Evolutionary conservation across 2,888 invertebrate genomes (phyloP), one percentile per base, ranked within the genome.

Genomic region (Dexiosoma caninum): DNA sequence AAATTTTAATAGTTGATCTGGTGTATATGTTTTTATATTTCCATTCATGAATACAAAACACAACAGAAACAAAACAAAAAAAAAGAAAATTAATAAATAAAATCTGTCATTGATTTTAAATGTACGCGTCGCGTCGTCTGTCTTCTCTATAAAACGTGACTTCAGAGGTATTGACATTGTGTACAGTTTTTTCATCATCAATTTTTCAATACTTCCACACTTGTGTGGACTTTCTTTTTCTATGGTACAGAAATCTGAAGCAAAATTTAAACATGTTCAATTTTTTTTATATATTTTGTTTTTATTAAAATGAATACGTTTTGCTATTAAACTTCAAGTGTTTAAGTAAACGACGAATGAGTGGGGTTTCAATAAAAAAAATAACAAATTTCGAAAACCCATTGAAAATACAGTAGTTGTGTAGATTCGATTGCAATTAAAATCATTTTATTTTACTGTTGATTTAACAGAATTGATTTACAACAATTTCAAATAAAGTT

Each of bases 71-170:
- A 37, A 37, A 35, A 35, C 35, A 3, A 35, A 35, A n/a, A n/a
- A 21, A 49, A 40, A 46, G 10, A 40, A 32, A 16, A 59, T 5
- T 49, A 44, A 57, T 40, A 74, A 57, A 57, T 9, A 62, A 77
- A 70, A 69, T 70, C 69, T 70, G 69, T 77, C 70, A 70, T 44
- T 77, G 55, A 66, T 37, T 57, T 49, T 40, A 37, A 59, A 59
- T 27, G 19, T 66, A n/a, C 27, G 27, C 19, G 16, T 30, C 35
- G 10, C 27, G 8, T 23, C 40, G n/a, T 32, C 32, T 57, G 64
- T 14, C 27, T 42, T 21, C n/a, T 19, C 19, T 37, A n/a, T 16
- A 72, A 78, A 78, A 78, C 78, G 78, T 78, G 78, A 78, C 78
- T 72, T 60, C 10, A 60, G n/a, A n/a, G 35, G n/a, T 30, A 44